A percentile compares a stretch with the other conserved stretches of the same genome.
These are phyloP conservation scores for Mus pahari DNA, from an alignment of 2,113 vertebrate species.

Conservation along the genomic window DNA sequence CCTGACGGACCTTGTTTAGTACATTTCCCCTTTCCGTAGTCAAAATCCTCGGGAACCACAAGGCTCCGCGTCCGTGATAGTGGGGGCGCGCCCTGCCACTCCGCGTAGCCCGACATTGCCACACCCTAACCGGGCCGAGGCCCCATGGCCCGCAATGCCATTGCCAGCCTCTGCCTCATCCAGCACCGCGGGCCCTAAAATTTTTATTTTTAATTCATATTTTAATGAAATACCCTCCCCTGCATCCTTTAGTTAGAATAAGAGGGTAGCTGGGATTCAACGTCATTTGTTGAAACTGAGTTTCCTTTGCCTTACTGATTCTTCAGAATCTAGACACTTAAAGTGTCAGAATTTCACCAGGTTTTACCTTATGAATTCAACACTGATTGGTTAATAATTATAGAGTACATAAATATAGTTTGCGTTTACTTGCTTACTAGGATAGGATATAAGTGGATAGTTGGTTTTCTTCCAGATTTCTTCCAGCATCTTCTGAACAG, in stretches of 20 bases:
- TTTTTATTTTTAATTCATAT: not conserved
- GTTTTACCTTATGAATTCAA: not conserved
- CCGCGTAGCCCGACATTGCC: too few species aligned
- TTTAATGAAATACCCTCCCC: not conserved
- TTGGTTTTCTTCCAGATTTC: not conserved
- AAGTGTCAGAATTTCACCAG: not conserved
- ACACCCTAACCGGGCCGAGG: too few species aligned
- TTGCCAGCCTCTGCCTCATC: too few species aligned
- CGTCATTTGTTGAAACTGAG: not conserved
- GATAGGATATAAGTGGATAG: not conserved
- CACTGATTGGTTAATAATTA: not conserved
- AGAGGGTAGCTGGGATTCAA: not conserved
- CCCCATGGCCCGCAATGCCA: too few species aligned
- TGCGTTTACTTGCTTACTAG: not conserved
- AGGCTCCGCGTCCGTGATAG: too few species aligned
- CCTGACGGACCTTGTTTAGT: too few species aligned
- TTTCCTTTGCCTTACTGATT: not conserved
- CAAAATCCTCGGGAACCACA: too few species aligned
- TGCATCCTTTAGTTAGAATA: not conserved
- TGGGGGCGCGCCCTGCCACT: too few species aligned
- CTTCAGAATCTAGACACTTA: not conserved
- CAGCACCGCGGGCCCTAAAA: too few species aligned
- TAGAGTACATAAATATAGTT: not conserved
- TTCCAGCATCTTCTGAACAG: not conserved
- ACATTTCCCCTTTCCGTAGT: too few species aligned